These are phyloP conservation scores for Eustalomyia histrio DNA, from an alignment of 2,888 invertebrate species.

Conservation along the genomic window DNA sequence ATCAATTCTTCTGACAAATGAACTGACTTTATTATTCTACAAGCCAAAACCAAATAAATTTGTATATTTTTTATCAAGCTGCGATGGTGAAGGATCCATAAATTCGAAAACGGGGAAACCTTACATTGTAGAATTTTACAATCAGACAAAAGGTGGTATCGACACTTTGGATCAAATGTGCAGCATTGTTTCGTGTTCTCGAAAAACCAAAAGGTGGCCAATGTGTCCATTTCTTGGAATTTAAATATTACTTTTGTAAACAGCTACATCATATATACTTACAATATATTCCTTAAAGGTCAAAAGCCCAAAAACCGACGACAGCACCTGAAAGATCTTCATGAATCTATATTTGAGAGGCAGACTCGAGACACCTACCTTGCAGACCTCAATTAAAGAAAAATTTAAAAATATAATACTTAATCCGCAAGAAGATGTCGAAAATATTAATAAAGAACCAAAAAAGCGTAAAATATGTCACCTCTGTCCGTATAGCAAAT, in stretches of 20 bases:
- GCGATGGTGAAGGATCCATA: conserved; percentile 34
- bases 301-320: neutral
- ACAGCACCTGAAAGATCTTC: conserved; percentile 10
- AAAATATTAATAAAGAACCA: conserved; percentile 1
- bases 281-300: conserved; percentile 18
- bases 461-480: conserved; percentile 18
- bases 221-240: conserved; percentile 35
- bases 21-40: conserved; percentile 45
- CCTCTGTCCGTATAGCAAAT: neutral
- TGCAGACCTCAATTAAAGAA: conserved; percentile 1
- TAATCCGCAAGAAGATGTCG: neutral
- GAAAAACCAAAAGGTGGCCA: conserved; percentile 33
- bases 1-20: conserved; percentile 66
- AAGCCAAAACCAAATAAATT: conserved; percentile 51
- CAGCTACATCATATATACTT: conserved; percentile 26
- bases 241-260: conserved; percentile 38
- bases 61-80: conserved; percentile 38
- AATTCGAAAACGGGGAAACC: conserved; percentile 25
- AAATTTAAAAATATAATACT: conserved; percentile 2
- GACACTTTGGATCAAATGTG: conserved; percentile 22
- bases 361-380: conserved; percentile 4
- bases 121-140: conserved; percentile 43
- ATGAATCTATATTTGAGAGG: neutral
- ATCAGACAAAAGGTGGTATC: neutral
- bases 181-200: conserved; percentile 17